phyloP scores from a whole-genome alignment of 1,140 invertebrate genomes.

The Onthophagus taurus region DNA sequence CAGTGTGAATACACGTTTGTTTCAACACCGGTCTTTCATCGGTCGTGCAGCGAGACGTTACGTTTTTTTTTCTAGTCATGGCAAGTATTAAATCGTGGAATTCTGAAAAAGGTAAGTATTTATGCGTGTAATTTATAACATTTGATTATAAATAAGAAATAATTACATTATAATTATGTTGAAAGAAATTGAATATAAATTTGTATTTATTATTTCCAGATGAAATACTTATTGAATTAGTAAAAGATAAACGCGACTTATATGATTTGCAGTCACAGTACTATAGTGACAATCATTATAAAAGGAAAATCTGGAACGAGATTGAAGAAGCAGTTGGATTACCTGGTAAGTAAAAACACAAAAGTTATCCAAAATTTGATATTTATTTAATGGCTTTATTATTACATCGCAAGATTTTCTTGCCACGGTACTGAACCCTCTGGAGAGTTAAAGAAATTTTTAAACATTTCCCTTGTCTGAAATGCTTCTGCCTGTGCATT shows the following conservation, averaged over 20 bases:
- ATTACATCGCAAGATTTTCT: too few species aligned
- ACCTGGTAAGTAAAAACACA: too few species aligned
- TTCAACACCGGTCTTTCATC: slow-evolving; percentile 2
- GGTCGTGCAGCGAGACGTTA: slow-evolving; percentile 2
- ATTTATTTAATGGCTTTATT: too few species aligned
- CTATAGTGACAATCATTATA: too few species aligned
- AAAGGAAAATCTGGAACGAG: too few species aligned
- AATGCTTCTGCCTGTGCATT: too few species aligned
- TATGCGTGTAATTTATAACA: slow-evolving; percentile 3
- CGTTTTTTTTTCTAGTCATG: slow-evolving; percentile 5
- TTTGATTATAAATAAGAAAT: background rate
- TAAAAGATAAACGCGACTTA: slow-evolving; percentile 1
- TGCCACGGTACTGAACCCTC: too few species aligned
- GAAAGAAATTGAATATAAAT: background rate
- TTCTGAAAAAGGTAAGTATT: slow-evolving; percentile 1
- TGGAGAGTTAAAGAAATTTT: too few species aligned
- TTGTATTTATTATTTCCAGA: slow-evolving; percentile 1
- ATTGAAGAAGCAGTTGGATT: too few species aligned
- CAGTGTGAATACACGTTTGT: background rate
- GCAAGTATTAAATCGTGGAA: slow-evolving; percentile 2
- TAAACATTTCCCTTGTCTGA: too few species aligned
- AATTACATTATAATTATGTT: background rate
- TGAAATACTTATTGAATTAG: slow-evolving; percentile 1
- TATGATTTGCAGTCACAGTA: too few species aligned
- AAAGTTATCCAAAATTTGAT: too few species aligned